phyloP scores from a whole-genome alignment of 1,140 invertebrate species.

The Cydia strobilella region DNA sequence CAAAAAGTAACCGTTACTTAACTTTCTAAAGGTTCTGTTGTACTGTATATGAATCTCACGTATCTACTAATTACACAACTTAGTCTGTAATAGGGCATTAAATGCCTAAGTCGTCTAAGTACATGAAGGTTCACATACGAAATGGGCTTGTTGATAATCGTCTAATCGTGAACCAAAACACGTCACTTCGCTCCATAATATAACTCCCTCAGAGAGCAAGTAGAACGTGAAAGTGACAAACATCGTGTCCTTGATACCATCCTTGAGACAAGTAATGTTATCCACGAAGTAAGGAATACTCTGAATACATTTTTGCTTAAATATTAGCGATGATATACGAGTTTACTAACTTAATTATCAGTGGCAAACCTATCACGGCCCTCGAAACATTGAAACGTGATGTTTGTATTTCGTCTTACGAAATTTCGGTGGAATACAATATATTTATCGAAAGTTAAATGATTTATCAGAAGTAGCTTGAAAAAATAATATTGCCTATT shows the following conservation, averaged over 20 bases:
- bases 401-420: background rate
- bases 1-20: background rate
- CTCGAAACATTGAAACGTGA: background rate
- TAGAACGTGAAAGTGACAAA: constrained; percentile 22
- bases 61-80: constrained; percentile 28
- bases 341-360: constrained; percentile 23
- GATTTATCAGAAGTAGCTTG: too few species aligned
- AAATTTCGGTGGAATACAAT: background rate
- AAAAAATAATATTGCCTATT: too few species aligned
- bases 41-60: constrained; percentile 13
- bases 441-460: too few species aligned
- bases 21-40: constrained; percentile 9
- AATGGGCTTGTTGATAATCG: background rate
- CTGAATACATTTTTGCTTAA: constrained; percentile 1
- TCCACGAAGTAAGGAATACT: background rate
- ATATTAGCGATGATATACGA: constrained; percentile 1
- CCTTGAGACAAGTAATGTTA: constrained; percentile 6
- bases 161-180: constrained; percentile 26
- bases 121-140: constrained; percentile 11
- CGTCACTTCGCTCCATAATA: constrained; percentile 6
- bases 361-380: background rate
- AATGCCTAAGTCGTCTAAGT: constrained; percentile 4
- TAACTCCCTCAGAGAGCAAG: background rate
- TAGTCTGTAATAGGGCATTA: constrained; percentile 20
- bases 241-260: background rate